Conservation (phyloP, 2,113 vertebrate species). For the Elgaria multicarinata region DNA sequence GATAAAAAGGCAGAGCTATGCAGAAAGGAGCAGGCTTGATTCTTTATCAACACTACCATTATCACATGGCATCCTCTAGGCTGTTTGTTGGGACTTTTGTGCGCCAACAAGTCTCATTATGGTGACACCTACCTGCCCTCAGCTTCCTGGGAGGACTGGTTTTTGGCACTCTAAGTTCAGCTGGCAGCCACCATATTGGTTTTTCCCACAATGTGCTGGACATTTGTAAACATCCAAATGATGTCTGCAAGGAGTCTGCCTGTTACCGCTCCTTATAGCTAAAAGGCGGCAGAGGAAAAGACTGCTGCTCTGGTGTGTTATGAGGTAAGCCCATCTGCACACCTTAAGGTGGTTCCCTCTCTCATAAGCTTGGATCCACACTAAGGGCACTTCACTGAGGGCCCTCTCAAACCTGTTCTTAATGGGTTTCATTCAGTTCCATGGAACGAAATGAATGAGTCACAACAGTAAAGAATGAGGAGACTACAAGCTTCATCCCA, state of each 20-base stretch:
- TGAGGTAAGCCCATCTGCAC: background rate
- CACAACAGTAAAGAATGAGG: background rate
- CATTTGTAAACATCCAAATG: background rate
- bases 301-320: background rate
- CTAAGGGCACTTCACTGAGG: background rate
- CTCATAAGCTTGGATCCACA: background rate
- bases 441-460: background rate
- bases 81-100: background rate
- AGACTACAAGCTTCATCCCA: no score
- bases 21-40: background rate
- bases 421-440: background rate
- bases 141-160: background rate
- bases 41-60: no score
- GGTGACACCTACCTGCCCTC: no score
- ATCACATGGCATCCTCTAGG: background rate
- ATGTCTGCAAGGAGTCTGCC: background rate
- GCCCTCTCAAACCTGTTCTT: background rate
- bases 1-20: background rate
- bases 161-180: background rate
- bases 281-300: background rate
- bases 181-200: background rate
- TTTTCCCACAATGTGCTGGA: background rate
- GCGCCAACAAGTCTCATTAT: no score
- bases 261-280: background rate
- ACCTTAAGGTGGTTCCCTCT: background rate